A percentile compares a stretch with the other conserved stretches of the same genome.
Evolutionary conservation across 2,888 invertebrate genomes (phyloP).

Genomic region (Sinodicranocentrus sp.): DNA sequence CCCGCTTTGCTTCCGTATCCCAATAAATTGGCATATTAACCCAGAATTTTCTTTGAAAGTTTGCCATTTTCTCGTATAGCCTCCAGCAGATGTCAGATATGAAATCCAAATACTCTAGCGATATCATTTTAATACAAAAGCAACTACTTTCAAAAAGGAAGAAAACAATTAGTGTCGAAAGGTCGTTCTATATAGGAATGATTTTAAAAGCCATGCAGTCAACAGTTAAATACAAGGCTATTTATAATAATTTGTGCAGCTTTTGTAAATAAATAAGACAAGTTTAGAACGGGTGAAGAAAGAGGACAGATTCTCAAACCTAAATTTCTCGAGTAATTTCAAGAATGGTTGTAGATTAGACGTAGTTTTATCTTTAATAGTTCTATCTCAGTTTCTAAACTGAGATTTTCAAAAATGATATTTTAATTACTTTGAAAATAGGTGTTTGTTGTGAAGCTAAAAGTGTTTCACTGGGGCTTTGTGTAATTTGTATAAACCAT

Average conservation of each 20-base stretch:
- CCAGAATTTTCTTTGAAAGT: constrained; percentile 21
- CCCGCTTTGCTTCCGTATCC: constrained; percentile 9
- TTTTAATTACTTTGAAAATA: too few relatives aligned
- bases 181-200: neutral
- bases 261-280: too few relatives aligned
- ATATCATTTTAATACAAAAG: constrained; percentile 18
- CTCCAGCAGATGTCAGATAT: constrained; percentile 32
- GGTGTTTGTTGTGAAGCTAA: too few relatives aligned
- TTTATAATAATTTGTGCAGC: neutral
- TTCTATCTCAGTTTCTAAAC: too few relatives aligned
- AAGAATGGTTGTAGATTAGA: too few relatives aligned
- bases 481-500: too few relatives aligned
- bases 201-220: neutral
- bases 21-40: constrained; percentile 23
- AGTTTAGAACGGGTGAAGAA: too few relatives aligned
- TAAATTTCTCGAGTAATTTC: too few relatives aligned
- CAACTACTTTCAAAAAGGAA: neutral
- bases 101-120: constrained; percentile 33
- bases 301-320: too few relatives aligned
- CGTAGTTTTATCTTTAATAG: too few relatives aligned
- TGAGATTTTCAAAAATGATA: too few relatives aligned
- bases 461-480: too few relatives aligned
- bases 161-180: neutral
- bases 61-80: constrained; percentile 19
- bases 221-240: neutral